Evolutionary conservation across 2,113 vertebrate species (phyloP).

Genomic region (Cairina moschata): DNA sequence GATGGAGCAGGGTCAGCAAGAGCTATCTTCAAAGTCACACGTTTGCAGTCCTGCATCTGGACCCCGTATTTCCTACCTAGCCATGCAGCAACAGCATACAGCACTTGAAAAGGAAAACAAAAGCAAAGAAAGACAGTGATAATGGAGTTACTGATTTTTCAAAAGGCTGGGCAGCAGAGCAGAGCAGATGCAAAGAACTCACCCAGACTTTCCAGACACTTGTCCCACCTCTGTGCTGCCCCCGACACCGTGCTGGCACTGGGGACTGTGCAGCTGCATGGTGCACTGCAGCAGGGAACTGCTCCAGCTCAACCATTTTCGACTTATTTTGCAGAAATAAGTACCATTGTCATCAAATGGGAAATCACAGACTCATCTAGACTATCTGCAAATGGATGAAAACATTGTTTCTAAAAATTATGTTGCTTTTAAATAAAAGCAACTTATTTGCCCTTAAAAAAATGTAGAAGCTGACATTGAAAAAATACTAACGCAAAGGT

Average conservation of each 20-base stretch:
- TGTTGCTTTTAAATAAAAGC: background rate
- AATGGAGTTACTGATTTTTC: fast-evolving
- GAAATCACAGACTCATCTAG: background rate
- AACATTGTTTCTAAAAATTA: background rate
- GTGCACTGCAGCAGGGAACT: background rate
- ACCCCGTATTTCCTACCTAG: background rate
- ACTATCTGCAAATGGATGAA: background rate
- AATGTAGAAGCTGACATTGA: background rate
- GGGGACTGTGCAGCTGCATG: background rate
- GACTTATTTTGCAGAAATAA: background rate
- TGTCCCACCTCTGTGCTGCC: background rate
- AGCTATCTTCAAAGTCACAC: background rate
- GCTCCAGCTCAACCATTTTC: background rate
- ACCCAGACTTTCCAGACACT: background rate
- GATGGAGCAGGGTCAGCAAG: background rate
- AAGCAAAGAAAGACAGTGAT: background rate
- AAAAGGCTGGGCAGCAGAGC: background rate
- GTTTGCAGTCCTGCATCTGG: background rate
- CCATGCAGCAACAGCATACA: fast-evolving
- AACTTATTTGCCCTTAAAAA: background rate
- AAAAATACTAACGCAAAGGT: background rate
- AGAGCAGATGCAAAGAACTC: background rate
- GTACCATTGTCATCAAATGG: background rate
- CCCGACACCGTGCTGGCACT: background rate
- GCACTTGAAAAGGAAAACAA: background rate